phyloP scores from a whole-genome alignment of 2,888 invertebrate genomes.

The Tetranychus truncatus region DNA sequence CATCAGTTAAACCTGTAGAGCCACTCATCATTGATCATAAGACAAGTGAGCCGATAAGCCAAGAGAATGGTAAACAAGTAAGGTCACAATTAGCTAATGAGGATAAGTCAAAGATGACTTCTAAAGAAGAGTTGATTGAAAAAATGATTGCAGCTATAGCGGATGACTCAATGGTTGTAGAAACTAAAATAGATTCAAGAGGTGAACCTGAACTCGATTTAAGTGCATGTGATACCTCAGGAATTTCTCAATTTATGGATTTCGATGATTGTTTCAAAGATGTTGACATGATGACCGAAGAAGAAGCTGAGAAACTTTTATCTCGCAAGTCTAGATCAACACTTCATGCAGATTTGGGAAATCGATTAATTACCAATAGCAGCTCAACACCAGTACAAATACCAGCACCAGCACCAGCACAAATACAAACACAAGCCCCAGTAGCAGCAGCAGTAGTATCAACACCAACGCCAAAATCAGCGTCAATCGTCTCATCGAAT shows the following conservation, averaged over 20 bases:
- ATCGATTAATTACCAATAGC: neutral
- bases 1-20: neutral
- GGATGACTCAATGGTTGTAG: conserved; percentile 4
- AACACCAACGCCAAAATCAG: neutral
- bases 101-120: neutral
- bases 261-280: conserved; percentile 22
- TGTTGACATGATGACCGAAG: conserved; percentile 54
- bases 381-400: neutral
- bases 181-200: neutral
- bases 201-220: conserved; percentile 15
- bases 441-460: neutral
- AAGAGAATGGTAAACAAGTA: conserved; percentile 2
- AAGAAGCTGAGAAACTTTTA: conserved; percentile 67
- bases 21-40: conserved; percentile 5
- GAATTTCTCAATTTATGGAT: conserved; percentile 22
- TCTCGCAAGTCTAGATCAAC: conserved; percentile 41
- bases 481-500: neutral
- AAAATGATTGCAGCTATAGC: conserved; percentile 22
- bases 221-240: conserved; percentile 22
- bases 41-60: neutral
- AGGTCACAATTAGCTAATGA: neutral
- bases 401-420: neutral
- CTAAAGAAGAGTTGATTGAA: conserved; percentile 22
- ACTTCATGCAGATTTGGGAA: conserved; percentile 8
- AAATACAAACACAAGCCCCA: conserved; percentile 8